Evolutionary conservation across 2,888 invertebrate species (phyloP).

Genomic region (Belgica antarctica): DNA sequence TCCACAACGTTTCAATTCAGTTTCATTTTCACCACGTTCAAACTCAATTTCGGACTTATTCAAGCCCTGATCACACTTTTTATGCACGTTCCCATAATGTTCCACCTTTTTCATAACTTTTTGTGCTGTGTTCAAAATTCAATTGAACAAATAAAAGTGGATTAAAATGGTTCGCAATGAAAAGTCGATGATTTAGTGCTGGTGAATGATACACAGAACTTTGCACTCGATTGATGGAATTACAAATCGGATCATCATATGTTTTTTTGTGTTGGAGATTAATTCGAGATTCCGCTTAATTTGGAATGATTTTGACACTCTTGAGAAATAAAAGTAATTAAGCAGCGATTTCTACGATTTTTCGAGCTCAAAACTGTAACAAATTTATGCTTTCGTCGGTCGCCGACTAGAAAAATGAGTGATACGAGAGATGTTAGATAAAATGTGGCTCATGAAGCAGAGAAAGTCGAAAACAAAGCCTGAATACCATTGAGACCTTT

Average conservation of each 20-base stretch:
- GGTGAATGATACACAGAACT: neutral
- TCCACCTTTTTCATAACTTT: neutral
- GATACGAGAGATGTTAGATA: neutral
- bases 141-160: slow-evolving; percentile 12
- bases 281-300: too few species aligned
- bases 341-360: neutral
- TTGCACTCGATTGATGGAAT: neutral
- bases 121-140: neutral
- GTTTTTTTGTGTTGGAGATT: too few species aligned
- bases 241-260: too few species aligned
- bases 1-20: too few species aligned
- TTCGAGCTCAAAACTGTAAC: neutral
- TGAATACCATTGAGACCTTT: neutral
- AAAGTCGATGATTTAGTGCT: neutral
- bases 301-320: neutral
- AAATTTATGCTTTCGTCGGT: neutral
- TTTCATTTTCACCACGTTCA: too few species aligned
- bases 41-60: too few species aligned
- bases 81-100: neutral
- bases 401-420: neutral
- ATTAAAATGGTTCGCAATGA: neutral
- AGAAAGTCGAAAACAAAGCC: neutral
- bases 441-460: neutral
- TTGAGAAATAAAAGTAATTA: neutral
- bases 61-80: too few species aligned